Evolutionary conservation across 2,113 vertebrate species (phyloP).

Genomic region (Alethe castanea): DNA sequence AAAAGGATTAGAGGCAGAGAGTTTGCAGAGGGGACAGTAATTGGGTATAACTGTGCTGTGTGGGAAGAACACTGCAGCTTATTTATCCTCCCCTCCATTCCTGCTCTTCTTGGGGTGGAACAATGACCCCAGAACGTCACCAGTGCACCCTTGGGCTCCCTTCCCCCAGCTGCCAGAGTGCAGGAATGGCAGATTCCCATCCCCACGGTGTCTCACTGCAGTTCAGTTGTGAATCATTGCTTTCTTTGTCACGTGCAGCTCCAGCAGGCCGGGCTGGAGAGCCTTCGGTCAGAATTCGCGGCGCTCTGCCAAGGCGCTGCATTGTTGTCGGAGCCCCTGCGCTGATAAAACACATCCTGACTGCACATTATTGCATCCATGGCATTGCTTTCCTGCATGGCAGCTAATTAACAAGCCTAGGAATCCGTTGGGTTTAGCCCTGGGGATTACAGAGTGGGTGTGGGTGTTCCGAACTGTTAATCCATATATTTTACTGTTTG

Average conservation of each 20-base stretch:
- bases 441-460: not conserved
- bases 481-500: not conserved
- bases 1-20: not conserved
- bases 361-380: not conserved
- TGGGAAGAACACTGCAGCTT: not conserved
- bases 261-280: not conserved
- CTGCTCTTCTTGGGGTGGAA: not conserved
- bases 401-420: not conserved
- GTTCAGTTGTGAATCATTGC: not conserved
- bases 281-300: fast-evolving
- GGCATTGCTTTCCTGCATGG: not conserved
- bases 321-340: not conserved
- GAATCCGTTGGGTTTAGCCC: not conserved
- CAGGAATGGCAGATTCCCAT: not conserved
- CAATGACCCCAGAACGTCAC: not conserved
- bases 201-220: not conserved
- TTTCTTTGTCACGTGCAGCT: not conserved
- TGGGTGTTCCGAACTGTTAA: not conserved
- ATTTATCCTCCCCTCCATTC: not conserved
- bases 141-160: not conserved
- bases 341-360: not conserved
- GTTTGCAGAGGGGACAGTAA: not conserved
- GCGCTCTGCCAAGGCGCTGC: not conserved
- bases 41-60: not conserved
- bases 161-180: not conserved